Evolutionary conservation across 2,888 invertebrate genomes (phyloP).

Genomic region (Morpho achilles): DNA sequence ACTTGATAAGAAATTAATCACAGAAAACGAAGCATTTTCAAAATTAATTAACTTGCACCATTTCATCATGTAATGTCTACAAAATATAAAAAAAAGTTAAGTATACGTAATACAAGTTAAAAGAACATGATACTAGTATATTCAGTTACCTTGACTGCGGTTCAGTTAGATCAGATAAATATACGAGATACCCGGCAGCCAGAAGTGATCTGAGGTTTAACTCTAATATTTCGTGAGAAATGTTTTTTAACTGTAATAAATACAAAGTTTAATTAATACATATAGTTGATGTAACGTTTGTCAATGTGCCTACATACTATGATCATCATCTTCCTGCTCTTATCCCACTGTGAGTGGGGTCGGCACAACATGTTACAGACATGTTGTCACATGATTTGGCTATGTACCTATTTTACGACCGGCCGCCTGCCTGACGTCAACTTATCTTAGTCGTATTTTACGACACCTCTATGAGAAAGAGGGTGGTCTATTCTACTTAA

Average conservation of each 20-base stretch:
- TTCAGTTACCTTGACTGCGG: conserved; percentile 76
- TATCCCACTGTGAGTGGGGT: too few species aligned
- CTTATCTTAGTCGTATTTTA: too few species aligned
- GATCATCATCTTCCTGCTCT: too few species aligned
- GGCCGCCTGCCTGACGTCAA: too few species aligned
- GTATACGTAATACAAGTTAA: neutral
- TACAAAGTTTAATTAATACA: neutral
- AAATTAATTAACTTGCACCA: conserved; percentile 72
- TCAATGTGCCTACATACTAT: too few species aligned
- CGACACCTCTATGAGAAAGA: too few species aligned
- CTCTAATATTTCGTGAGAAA: conserved; percentile 81
- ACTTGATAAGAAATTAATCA: conserved; percentile 58
- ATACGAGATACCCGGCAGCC: conserved; percentile 88
- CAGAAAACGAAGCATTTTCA: conserved; percentile 53
- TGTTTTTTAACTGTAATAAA: conserved; percentile 74
- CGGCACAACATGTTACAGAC: too few species aligned
- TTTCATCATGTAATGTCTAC: conserved; percentile 60
- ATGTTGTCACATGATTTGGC: too few species aligned
- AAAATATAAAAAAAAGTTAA: conserved; percentile 22
- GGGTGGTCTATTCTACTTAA: too few species aligned
- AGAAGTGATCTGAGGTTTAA: conserved; percentile 83
- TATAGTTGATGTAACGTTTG: too few species aligned
- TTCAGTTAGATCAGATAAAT: conserved; percentile 85
- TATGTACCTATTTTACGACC: too few species aligned
- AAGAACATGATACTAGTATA: neutral